These are phyloP conservation scores for Arvicanthis niloticus DNA, from an alignment of 2,113 vertebrate species.

Conservation along the genomic window DNA sequence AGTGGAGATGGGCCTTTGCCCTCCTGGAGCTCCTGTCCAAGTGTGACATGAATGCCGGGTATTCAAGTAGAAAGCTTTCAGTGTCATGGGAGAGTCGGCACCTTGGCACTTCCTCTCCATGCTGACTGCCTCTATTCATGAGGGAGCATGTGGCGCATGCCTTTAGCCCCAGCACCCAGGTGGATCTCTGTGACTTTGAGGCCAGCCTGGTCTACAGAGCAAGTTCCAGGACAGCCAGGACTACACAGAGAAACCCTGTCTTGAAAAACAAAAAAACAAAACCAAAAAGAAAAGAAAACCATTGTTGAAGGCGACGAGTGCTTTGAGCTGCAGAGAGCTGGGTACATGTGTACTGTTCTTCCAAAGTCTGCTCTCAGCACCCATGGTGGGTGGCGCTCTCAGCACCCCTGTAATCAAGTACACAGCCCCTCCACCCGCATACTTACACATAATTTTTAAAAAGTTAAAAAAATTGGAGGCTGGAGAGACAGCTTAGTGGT, in stretches of 20 bases:
- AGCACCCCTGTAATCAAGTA: too few relatives aligned
- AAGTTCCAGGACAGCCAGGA: neutral
- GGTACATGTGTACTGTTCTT: neutral
- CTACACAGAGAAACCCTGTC: neutral
- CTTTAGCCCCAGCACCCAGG: neutral
- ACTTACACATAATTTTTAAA: too few relatives aligned
- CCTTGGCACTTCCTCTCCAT: neutral
- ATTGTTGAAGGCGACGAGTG: neutral
- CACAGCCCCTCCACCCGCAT: too few relatives aligned
- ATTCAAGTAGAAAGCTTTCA: neutral
- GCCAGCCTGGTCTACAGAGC: neutral
- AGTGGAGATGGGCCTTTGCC: neutral
- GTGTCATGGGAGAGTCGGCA: neutral
- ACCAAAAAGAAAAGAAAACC: neutral
- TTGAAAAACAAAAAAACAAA: neutral
- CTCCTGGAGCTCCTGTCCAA: accelerated
- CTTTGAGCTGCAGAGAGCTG: neutral
- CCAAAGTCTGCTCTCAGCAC: too few relatives aligned
- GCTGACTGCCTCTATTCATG: neutral
- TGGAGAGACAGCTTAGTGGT: neutral
- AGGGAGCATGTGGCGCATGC: neutral
- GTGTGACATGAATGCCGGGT: neutral
- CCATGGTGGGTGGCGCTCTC: too few relatives aligned
- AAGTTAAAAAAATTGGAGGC: neutral
- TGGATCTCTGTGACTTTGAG: neutral